Evolutionary conservation across 2,797 vertebrate species (phyloP), one percentile per base, ranked within the genome.

Genomic region (Cheirogaleus major): DNA sequence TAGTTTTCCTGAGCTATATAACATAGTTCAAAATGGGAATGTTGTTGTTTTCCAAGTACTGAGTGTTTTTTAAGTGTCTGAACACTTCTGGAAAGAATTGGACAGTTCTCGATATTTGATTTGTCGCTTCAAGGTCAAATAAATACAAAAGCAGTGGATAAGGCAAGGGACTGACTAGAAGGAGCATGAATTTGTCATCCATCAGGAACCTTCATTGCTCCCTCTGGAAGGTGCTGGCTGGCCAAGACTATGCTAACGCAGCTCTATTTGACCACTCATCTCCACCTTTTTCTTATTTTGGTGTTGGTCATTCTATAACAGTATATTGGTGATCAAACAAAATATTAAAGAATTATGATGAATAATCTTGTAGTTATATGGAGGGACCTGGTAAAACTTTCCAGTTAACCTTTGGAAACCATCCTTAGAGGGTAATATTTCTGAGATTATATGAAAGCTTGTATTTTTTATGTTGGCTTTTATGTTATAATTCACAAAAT

Each of bases 41-140:
- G 63, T 65, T 32, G 15, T 3, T 69, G 13, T 89, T 80, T 96
- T 82, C 72, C 76, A 92, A 90, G 73, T 41, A 70, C 45, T 50
- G 20, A 72, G 50, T 83, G 55, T 38, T 92, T 85, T 90, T 45
- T 12, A 70, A 91, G 59, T 69, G 45, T 90, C 61, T 93, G 2
- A 20, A 73, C 13, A 93, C n/a, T 85, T 92, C 76, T 90, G 84
- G n/a, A 72, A 94, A 91, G 43, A 95, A 63, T 50, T 89, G 69
- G 87, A 73, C 20, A 61, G 22, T 90, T 90, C n/a, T 38, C 32
- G 70, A 8, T 52, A 95, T 70, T 89, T 90, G 87, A 85, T 38
- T 95, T 70, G 27, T 81, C 43, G 96, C 73, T 94, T 88, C 87
- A 88, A 94, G 87, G 84, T 96, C 87, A 95, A 95, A 92, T 90